These are phyloP conservation scores for Tichodroma muraria DNA, from an alignment of 2,113 vertebrate genomes.

Conservation along the genomic window DNA sequence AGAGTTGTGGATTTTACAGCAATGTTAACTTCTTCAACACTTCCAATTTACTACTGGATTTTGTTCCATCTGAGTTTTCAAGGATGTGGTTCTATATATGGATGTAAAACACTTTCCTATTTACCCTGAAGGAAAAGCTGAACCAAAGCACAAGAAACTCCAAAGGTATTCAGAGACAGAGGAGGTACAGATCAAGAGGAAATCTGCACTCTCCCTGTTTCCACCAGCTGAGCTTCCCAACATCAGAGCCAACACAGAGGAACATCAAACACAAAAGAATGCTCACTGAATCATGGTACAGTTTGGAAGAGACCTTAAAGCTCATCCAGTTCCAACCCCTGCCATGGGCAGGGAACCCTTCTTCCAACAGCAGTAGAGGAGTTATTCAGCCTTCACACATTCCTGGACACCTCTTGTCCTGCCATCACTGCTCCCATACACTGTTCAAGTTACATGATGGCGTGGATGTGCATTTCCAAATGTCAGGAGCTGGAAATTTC, in stretches of 20 bases:
- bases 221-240: background rate
- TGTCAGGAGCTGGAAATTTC: background rate
- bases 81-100: background rate
- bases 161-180: background rate
- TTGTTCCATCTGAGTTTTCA: background rate
- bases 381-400: rapidly evolving
- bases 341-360: background rate
- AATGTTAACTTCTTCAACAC: background rate
- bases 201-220: background rate
- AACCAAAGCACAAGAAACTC: background rate
- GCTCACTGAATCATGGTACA: background rate
- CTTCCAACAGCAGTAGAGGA: background rate
- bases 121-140: background rate
- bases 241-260: background rate
- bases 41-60: background rate
- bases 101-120: background rate
- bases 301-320: background rate
- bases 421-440: background rate
- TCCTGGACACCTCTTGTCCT: rapidly evolving
- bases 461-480: background rate
- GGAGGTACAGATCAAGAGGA: background rate
- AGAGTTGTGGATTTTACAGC: background rate
- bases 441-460: rapidly evolving
- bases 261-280: background rate
- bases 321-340: background rate